Evolutionary conservation across 2,888 invertebrate genomes (phyloP).

Genomic region (Caenorhabditis drosophilae): DNA sequence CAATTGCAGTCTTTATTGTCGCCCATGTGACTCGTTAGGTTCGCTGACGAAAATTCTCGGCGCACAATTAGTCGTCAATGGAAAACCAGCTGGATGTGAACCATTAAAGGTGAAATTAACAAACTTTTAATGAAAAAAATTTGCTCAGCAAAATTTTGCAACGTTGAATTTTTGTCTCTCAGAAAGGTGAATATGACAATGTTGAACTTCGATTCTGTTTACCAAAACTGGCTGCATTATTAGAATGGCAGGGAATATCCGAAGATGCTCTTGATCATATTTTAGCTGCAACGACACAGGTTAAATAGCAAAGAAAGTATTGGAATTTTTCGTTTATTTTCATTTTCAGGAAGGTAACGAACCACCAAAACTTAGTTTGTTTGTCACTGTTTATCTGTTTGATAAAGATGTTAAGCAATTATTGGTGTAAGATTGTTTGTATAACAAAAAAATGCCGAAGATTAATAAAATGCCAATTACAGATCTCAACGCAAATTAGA

Average conservation of each 20-base stretch:
- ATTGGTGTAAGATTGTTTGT: constrained; percentile 41
- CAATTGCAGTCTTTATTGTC: constrained; percentile 51
- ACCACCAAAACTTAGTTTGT: constrained; percentile 46
- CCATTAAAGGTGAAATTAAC: constrained; percentile 35
- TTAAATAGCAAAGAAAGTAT: no score
- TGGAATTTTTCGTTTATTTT: no score
- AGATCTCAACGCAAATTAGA: constrained; percentile 52
- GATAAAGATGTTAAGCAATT: constrained; percentile 56
- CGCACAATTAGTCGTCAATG: constrained; percentile 51
- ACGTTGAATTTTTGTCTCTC: no score
- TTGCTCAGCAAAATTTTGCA: no score
- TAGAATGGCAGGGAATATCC: constrained; percentile 52
- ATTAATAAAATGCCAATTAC: no score
- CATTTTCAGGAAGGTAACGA: constrained; percentile 48
- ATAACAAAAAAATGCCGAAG: background rate
- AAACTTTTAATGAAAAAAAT: constrained; percentile 1
- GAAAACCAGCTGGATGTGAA: constrained; percentile 51
- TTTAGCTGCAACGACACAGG: constrained; percentile 44
- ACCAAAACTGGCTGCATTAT: constrained; percentile 56
- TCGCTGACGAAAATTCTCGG: constrained; percentile 42
- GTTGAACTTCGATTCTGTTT: constrained; percentile 64
- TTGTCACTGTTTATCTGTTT: constrained; percentile 62
- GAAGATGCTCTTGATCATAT: constrained; percentile 49
- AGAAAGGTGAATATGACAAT: constrained; percentile 64
- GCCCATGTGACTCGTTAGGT: constrained; percentile 48